Evolutionary conservation across 1,140 invertebrate genomes (phyloP).

Genomic region (Drosophila takahashii): DNA sequence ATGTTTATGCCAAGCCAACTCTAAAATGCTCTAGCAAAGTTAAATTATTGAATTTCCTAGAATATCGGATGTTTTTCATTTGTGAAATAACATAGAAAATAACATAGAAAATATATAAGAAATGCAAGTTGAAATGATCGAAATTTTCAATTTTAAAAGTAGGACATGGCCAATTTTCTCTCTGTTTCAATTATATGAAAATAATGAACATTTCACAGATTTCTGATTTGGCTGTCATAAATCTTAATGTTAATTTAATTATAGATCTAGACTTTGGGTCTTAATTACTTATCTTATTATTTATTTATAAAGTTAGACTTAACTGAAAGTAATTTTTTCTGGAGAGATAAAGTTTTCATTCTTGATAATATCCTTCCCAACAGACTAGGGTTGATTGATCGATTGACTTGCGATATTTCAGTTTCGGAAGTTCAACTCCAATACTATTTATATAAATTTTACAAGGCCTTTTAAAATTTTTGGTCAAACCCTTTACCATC

Average conservation of each 20-base stretch:
- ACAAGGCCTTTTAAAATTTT: constrained; percentile 7
- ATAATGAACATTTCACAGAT: too few relatives aligned
- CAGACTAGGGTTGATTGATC: too few relatives aligned
- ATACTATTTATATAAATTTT: not conserved
- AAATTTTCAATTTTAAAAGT: too few relatives aligned
- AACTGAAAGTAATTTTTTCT: not conserved
- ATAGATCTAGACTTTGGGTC: not conserved
- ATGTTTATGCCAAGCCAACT: not conserved
- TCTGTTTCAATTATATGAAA: too few relatives aligned
- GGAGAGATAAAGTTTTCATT: too few relatives aligned
- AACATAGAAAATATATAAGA: not conserved
- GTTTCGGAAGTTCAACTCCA: not conserved
- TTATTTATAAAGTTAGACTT: not conserved
- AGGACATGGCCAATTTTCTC: too few relatives aligned
- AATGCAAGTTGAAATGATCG: not conserved
- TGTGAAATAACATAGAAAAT: too few relatives aligned
- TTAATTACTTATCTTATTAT: not conserved
- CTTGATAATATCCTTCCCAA: too few relatives aligned
- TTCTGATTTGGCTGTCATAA: not conserved
- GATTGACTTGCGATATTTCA: too few relatives aligned
- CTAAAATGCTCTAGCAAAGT: constrained; percentile 30
- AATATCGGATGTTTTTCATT: too few relatives aligned
- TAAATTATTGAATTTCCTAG: not conserved
- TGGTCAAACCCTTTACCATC: constrained; percentile 21
- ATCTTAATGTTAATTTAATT: not conserved